phyloP scores from a whole-genome alignment of 2,797 vertebrate genomes.

The Premnoplex brunnescens region DNA sequence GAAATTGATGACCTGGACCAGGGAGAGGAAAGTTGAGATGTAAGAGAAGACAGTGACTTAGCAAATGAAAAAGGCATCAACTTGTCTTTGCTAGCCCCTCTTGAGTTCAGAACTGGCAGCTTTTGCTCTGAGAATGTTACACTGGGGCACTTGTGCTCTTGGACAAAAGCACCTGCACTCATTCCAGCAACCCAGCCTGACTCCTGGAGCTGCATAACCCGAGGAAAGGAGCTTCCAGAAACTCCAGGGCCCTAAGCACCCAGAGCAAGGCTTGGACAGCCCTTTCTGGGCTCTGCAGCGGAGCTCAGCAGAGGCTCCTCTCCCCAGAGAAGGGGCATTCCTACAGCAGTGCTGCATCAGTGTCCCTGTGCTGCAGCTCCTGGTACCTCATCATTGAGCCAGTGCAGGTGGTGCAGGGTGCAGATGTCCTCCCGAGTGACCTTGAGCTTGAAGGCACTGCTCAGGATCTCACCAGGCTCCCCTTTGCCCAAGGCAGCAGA shows the following conservation, averaged over 20 bases:
- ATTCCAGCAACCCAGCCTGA: neutral
- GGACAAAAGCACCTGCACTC: neutral
- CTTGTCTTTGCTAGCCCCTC: neutral
- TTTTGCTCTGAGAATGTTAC: neutral
- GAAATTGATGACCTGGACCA: constrained; percentile 90
- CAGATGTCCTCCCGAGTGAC: constrained; percentile 89
- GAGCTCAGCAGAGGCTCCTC: neutral
- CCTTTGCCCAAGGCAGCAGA: constrained; percentile 78
- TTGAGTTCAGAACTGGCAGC: neutral
- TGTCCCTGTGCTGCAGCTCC: neutral
- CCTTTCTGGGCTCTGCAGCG: neutral
- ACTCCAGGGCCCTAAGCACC: neutral
- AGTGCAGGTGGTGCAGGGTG: constrained; percentile 83
- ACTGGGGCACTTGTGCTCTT: neutral
- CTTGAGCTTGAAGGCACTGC: constrained; percentile 87
- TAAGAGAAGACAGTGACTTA: neutral
- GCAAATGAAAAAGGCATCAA: neutral
- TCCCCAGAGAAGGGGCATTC: neutral
- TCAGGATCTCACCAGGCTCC: constrained; percentile 83
- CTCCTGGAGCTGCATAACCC: neutral
- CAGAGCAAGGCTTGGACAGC: neutral
- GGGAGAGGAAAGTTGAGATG: neutral
- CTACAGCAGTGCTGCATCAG: too few species aligned
- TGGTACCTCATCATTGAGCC: constrained; percentile 93
- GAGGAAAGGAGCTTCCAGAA: neutral